These are phyloP conservation scores for Anas bahamensis DNA, from an alignment of 2,797 vertebrate species.

Conservation along the genomic window DNA sequence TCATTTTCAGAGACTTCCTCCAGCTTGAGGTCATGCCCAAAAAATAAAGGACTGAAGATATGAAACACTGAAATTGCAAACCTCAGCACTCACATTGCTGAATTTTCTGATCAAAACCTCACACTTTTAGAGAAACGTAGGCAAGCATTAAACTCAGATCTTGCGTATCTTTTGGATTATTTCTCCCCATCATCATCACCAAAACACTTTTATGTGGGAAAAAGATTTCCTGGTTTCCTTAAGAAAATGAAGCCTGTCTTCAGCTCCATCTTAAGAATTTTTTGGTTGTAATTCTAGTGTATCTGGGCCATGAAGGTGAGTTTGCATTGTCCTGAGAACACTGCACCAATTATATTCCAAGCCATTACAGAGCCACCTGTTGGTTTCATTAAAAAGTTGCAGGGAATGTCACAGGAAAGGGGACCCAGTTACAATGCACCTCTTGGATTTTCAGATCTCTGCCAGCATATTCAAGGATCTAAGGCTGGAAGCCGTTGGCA, in stretches of 20 bases:
- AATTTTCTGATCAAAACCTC: not conserved
- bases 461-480: not conserved
- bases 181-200: not conserved
- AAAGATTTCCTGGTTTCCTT: not conserved
- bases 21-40: not conserved
- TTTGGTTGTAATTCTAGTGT: fast-evolving
- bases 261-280: not conserved
- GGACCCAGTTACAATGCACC: not conserved
- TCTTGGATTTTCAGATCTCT: not conserved
- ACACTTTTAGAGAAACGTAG: not conserved
- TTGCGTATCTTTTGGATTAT: not conserved
- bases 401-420: not conserved
- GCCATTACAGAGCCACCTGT: not conserved
- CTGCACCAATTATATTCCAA: not conserved
- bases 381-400: not conserved
- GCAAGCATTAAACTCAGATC: not conserved
- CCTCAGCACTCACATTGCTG: not conserved
- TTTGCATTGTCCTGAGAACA: not conserved
- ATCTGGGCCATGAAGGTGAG: not conserved
- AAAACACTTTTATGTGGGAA: not conserved
- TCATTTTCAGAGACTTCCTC: not conserved
- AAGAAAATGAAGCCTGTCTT: not conserved
- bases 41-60: not conserved
- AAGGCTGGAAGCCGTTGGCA: not conserved
- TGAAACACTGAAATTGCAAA: fast-evolving